A percentile compares a stretch with the other conserved stretches of the same genome.
Evolutionary conservation across 2,888 invertebrate species (phyloP).

Genomic region (Drosophila prostipennis): DNA sequence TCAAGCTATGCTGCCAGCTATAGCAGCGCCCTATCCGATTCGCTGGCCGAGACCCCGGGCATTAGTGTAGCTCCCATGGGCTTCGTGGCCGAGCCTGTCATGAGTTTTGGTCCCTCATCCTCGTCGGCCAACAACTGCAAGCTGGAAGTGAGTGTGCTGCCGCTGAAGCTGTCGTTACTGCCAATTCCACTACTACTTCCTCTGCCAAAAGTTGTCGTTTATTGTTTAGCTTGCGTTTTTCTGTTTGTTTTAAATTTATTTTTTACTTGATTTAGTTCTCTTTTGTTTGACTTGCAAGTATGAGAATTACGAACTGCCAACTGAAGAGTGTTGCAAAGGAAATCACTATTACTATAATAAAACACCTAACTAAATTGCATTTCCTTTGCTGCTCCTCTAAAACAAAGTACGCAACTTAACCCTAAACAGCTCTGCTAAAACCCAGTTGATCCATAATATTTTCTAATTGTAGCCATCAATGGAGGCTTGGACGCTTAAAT

Average conservation of each 20-base stretch:
- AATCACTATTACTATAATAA: background rate
- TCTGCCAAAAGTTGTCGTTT: constrained; percentile 15
- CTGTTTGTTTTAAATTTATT: constrained; percentile 10
- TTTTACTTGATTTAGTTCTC: constrained; percentile 11
- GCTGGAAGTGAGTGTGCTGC: constrained; percentile 77
- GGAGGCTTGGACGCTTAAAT: constrained; percentile 85
- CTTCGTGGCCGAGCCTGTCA: constrained; percentile 36
- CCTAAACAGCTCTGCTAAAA: constrained; percentile 27
- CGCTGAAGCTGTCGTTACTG: constrained; percentile 7
- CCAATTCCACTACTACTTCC: constrained; percentile 4
- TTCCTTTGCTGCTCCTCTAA: constrained; percentile 15
- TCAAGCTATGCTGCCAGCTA: constrained; percentile 65
- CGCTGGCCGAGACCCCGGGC: constrained; percentile 79
- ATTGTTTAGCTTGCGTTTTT: constrained; percentile 21
- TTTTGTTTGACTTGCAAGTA: constrained; percentile 28
- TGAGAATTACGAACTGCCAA: constrained; percentile 14
- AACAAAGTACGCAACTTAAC: constrained; percentile 27
- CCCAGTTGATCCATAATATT: constrained; percentile 68
- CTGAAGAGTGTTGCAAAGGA: constrained; percentile 5
- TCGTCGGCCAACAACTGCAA: constrained; percentile 62
- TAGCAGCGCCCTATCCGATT: constrained; percentile 76
- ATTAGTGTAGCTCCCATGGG: constrained; percentile 71
- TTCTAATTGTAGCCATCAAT: constrained; percentile 84
- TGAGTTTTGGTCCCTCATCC: constrained; percentile 10
- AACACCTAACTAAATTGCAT: too few relatives aligned